phyloP scores from a whole-genome alignment of 2,113 vertebrate genomes.

The Pyrgilauda ruficollis region DNA sequence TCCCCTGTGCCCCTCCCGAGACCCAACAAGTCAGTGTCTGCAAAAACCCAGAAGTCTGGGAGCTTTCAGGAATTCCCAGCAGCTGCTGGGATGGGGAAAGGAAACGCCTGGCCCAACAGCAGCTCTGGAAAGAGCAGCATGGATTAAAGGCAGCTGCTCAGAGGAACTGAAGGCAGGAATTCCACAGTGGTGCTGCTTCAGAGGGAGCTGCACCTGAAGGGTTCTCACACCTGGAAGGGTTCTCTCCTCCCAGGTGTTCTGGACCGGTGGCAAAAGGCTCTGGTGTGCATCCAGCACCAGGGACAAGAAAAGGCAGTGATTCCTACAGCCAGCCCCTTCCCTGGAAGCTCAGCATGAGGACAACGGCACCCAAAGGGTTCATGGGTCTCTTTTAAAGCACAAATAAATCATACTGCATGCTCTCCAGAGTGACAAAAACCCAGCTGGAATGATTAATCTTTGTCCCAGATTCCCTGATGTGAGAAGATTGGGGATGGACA shows the following conservation, averaged over 20 bases:
- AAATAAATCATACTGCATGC: background rate
- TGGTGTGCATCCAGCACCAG: rapidly evolving
- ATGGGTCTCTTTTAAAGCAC: rapidly evolving
- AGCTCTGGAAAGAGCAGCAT: background rate
- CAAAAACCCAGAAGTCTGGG: background rate
- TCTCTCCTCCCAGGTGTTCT: background rate
- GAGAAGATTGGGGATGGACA: background rate
- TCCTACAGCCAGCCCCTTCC: rapidly evolving
- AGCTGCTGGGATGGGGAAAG: background rate
- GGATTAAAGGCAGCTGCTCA: background rate
- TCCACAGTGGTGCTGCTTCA: background rate
- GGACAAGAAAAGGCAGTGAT: rapidly evolving
- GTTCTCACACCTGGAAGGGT: background rate
- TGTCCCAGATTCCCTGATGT: rapidly evolving
- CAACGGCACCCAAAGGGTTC: background rate
- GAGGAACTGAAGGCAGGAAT: background rate
- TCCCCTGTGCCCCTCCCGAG: rapidly evolving
- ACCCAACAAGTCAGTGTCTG: rapidly evolving
- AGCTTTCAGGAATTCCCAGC: background rate
- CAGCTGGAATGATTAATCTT: rapidly evolving
- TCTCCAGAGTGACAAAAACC: background rate
- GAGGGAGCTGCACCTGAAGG: background rate
- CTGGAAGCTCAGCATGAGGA: rapidly evolving
- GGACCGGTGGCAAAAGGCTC: background rate
- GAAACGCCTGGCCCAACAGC: background rate